A percentile compares a stretch with the other conserved stretches of the same genome.
Evolutionary conservation across 2,113 vertebrate genomes (phyloP).

Genomic region (Chinchilla lanigera): DNA sequence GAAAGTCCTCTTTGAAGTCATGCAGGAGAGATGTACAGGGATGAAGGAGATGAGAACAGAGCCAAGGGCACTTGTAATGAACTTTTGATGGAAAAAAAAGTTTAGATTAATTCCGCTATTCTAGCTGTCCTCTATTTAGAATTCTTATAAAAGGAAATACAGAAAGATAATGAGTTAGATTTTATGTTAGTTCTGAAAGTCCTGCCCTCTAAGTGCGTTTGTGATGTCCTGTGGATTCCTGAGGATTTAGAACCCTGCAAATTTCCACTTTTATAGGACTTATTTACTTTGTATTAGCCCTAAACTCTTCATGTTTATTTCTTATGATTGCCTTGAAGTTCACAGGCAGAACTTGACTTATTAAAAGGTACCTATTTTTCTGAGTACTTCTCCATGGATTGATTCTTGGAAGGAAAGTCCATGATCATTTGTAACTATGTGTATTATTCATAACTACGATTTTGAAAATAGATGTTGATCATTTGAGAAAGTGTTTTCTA

Average conservation of each 20-base stretch:
- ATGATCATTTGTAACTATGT: conserved; percentile 71
- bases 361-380: conserved; percentile 67
- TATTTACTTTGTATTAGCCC: conserved; percentile 60
- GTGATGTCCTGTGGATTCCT: conserved; percentile 63
- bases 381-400: conserved; percentile 69
- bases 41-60: conserved; percentile 73
- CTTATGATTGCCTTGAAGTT: conserved; percentile 66
- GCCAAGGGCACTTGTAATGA: conserved; percentile 73
- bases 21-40: conserved; percentile 58
- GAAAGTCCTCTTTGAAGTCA: conserved; percentile 78
- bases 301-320: conserved; percentile 64
- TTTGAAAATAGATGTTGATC: conserved; percentile 80
- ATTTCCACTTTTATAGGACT: conserved; percentile 55
- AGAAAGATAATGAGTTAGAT: conserved; percentile 73
- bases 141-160: conserved; percentile 72
- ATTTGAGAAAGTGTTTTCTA: conserved; percentile 77
- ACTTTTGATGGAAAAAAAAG: conserved; percentile 78
- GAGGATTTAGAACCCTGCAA: conserved; percentile 58
- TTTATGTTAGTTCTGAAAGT: conserved; percentile 62
- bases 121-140: conserved; percentile 68
- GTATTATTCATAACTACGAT: conserved; percentile 65
- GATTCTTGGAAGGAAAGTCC: conserved; percentile 64
- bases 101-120: conserved; percentile 76
- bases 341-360: conserved; percentile 58
- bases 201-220: conserved; percentile 69